A percentile compares a stretch with the other conserved stretches of the same genome.
Conservation (phyloP, 2,888 invertebrate species). For the Phytoseiulus persimilis region DNA sequence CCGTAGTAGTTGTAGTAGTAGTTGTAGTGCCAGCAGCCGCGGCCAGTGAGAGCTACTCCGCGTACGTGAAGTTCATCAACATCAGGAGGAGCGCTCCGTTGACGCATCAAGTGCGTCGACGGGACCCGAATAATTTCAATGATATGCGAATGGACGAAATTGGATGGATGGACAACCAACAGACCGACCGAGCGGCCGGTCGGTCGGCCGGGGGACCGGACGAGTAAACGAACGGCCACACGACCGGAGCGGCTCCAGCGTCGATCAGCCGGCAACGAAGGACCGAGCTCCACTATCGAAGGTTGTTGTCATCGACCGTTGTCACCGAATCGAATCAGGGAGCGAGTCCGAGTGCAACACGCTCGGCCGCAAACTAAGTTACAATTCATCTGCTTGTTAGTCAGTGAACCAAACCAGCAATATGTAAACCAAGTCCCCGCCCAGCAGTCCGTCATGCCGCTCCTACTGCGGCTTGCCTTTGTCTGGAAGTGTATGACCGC, state of each 20-base stretch:
- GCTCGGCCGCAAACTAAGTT: background rate
- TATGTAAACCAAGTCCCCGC: background rate
- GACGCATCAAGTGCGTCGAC: conserved; percentile 5
- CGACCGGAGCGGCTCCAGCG: background rate
- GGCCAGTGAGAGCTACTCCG: background rate
- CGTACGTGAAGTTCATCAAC: background rate
- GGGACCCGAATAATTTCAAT: conserved; percentile 5
- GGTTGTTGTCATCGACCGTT: background rate
- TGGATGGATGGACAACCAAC: background rate
- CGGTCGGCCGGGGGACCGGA: too few relatives aligned
- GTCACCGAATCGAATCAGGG: background rate
- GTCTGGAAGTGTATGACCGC: background rate
- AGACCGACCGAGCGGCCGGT: background rate
- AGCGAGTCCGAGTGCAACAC: background rate
- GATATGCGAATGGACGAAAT: conserved; percentile 5
- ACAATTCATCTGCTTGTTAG: background rate
- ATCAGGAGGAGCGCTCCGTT: conserved; percentile 5
- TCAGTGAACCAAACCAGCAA: background rate
- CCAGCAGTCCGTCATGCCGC: background rate
- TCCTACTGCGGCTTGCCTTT: background rate
- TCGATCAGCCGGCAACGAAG: background rate
- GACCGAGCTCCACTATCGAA: background rate
- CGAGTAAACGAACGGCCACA: background rate
- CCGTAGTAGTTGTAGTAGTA: background rate
- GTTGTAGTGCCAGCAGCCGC: background rate